These are phyloP conservation scores for Globia sparganii DNA, from an alignment of 2,888 invertebrate species.

Conservation along the genomic window DNA sequence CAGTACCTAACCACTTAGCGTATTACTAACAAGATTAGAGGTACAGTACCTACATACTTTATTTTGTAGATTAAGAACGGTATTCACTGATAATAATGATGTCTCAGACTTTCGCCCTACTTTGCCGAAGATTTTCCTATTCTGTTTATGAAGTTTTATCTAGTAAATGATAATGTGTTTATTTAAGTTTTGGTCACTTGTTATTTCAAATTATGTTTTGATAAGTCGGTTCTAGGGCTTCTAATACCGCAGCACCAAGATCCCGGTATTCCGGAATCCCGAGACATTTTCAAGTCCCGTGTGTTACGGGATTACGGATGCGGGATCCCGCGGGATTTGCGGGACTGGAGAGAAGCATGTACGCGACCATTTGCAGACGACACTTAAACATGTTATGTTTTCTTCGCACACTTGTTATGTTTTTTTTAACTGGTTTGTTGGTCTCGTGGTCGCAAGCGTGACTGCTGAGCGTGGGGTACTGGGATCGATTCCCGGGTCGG, in stretches of 20 bases:
- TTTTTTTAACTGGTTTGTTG: no score
- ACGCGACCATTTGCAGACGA: not conserved
- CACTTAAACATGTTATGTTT: not conserved
- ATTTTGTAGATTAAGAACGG: slow-evolving; percentile 20
- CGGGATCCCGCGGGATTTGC: not conserved
- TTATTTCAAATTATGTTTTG: slow-evolving; percentile 38
- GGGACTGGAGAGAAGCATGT: not conserved
- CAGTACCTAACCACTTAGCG: slow-evolving; percentile 14
- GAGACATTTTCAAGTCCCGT: not conserved
- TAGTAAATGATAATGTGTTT: slow-evolving; percentile 32
- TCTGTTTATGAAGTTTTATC: slow-evolving; percentile 32
- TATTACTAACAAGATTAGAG: not conserved
- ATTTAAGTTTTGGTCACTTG: slow-evolving; percentile 15
- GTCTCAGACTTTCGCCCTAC: slow-evolving; percentile 15
- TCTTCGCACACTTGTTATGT: not conserved
- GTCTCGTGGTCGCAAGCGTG: no score
- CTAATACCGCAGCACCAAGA: not conserved
- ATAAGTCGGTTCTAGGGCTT: slow-evolving; percentile 17
- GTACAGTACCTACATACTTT: not conserved
- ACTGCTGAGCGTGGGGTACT: no score
- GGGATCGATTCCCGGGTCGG: no score
- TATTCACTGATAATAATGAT: slow-evolving; percentile 27
- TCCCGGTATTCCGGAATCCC: not conserved
- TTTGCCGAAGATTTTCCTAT: slow-evolving; percentile 9
- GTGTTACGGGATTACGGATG: not conserved